Percentiles rank a stretch among this genome's conserved stretches.
phyloP scores from a whole-genome alignment of 1,140 invertebrate genomes.

The Diabrotica virgifera region DNA sequence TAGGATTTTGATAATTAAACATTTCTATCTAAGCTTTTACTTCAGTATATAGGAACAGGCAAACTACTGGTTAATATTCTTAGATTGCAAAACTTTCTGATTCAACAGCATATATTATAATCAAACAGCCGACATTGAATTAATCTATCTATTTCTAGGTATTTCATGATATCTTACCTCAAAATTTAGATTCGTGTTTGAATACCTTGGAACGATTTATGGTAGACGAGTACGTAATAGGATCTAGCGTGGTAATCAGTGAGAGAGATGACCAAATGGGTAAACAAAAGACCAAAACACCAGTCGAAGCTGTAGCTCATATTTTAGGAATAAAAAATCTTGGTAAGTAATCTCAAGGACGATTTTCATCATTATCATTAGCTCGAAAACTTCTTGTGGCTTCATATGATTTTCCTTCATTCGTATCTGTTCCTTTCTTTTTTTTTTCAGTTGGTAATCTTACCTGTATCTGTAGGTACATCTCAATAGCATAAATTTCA shows the following conservation, averaged over 20 bases:
- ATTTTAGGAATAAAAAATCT: constrained; percentile 52
- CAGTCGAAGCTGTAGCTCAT: constrained; percentile 59
- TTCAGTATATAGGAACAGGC: too few species aligned
- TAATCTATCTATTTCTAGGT: too few species aligned
- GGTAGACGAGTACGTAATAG: constrained; percentile 59
- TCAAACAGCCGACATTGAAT: too few species aligned
- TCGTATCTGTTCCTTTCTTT: constrained; percentile 35
- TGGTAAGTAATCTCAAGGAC: constrained; percentile 10
- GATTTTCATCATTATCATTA: too few species aligned
- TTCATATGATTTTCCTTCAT: too few species aligned
- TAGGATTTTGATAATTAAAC: too few species aligned
- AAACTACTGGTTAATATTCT: too few species aligned
- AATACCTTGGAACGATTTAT: constrained; percentile 66
- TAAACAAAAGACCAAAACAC: constrained; percentile 55
- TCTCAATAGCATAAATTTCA: constrained; percentile 54
- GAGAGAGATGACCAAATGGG: constrained; percentile 57
- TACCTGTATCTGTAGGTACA: neutral
- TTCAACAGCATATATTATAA: too few species aligned
- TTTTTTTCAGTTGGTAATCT: constrained; percentile 39
- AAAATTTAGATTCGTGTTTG: constrained; percentile 78
- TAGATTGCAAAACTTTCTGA: too few species aligned
- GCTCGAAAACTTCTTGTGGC: too few species aligned
- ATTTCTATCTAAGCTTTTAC: too few species aligned
- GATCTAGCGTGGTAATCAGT: constrained; percentile 76
- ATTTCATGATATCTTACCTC: constrained; percentile 74